Base-by-base conservation (phyloP, 2,113 vertebrate genomes). In the Raja brachyura region DNA sequence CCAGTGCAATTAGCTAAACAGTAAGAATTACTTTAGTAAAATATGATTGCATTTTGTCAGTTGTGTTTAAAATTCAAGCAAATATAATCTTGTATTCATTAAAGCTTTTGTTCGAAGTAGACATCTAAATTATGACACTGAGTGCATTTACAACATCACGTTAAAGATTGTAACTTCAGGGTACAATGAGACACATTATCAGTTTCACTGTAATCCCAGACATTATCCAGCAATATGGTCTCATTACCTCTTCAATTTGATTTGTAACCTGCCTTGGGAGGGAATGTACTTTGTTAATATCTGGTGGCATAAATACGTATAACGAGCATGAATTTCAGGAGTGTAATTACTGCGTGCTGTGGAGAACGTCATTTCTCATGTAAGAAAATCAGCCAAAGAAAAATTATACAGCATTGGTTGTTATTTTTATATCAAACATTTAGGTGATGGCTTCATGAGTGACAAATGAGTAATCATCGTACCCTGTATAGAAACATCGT, bases 61-160 rank as follows among this genome's bases (percentile, higher is more conserved):
- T 74, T 68, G 18, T 73, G 39, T 74, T 92, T 92, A 73, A 70
- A 68, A 54, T 54, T 73, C 86, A 73, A 54, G 22, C 90, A 92
- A 7, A 86, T 86, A 31, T 31, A 63, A 66, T 88, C 83, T 88
- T 92, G 90, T 73, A 20, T 68, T 28, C 33, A 73, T 92, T 73
- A 73, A 73, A 54, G 18, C 33, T 54, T 68, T 73, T 48, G 73
- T 92, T 92, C 54, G 33, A 20, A 92, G 68, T 66, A 92, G 90
- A 73, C 90, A 73, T 48, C 31, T 73, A 68, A 92, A 92, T 92
- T 92, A 92, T 92, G 90, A 54, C 33, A 73, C 90, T 92, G 90
- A 92, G 66, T 92, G 90, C 90, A 92, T 73, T 92, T 92, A 74
- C 48, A 33, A 74, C 68, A 73, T 73, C 73, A 13, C 54, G 68